Conservation (phyloP, 2,113 vertebrate genomes). For the Choloepus hoffmanni region DNA sequence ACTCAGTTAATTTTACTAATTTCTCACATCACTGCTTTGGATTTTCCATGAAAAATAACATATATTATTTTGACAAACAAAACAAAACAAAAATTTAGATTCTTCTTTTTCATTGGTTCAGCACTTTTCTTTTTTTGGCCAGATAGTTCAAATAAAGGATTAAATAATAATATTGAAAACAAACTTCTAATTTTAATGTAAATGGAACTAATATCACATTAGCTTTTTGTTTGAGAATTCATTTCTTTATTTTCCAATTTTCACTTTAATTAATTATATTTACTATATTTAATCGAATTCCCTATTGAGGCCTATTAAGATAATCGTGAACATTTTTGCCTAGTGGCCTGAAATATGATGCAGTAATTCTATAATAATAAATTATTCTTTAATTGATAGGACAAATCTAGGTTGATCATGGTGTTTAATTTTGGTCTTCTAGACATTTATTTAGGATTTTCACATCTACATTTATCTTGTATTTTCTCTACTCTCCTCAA, state of each 20-base stretch:
- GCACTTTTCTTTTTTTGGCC: not conserved
- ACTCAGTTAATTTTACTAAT: not conserved
- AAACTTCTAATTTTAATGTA: not conserved
- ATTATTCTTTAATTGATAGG: constrained; percentile 26
- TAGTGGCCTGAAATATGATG: not conserved
- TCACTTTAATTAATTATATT: not conserved
- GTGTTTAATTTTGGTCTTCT: not conserved
- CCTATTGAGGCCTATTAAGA: not conserved
- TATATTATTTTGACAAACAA: not conserved
- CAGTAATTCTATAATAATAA: not conserved
- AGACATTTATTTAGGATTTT: not conserved
- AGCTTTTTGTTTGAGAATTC: not conserved
- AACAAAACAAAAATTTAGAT: not conserved
- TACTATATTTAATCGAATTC: constrained; percentile 18
- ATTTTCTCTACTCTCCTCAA: not conserved
- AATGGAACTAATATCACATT: not conserved
- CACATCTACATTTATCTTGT: not conserved
- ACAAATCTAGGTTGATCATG: not conserved
- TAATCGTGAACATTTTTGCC: not conserved
- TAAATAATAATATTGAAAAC: not conserved
- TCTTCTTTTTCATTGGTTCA: not conserved
- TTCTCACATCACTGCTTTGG: not conserved
- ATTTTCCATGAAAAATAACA: not conserved
- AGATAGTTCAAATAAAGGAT: not conserved
- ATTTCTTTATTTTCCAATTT: not conserved